Percentiles rank a stretch among this genome's conserved stretches.
Evolutionary conservation across 2,888 invertebrate species (phyloP).

Genomic region (Xestia c-nigrum): DNA sequence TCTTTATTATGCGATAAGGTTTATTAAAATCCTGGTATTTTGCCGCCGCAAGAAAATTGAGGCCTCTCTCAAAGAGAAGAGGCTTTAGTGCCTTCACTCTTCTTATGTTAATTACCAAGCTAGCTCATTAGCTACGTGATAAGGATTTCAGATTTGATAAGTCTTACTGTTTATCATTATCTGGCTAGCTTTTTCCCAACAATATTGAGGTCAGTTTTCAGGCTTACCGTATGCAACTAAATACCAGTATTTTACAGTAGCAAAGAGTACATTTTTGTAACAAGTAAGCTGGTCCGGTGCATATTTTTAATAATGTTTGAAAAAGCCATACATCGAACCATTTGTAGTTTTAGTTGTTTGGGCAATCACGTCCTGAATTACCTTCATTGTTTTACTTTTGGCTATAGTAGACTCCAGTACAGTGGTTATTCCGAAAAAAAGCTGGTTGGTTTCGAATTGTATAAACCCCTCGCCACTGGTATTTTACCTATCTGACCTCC

Average conservation of each 20-base stretch:
- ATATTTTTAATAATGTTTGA: no score
- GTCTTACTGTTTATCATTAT: neutral
- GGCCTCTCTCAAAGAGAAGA: neutral
- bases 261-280: no score
- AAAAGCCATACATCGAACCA: no score
- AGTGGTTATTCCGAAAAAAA: no score
- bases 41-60: neutral
- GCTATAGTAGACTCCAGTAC: no score
- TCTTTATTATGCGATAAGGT: conserved; percentile 5
- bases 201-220: neutral
- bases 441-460: no score
- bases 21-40: neutral
- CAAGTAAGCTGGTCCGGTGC: no score
- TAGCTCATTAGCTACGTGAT: neutral
- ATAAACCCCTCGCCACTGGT: no score
- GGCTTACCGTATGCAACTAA: neutral
- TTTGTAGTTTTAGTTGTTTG: no score
- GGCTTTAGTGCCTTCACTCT: neutral
- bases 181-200: neutral
- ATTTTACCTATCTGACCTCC: no score
- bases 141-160: neutral
- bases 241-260: neutral
- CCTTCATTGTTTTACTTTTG: no score
- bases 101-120: neutral
- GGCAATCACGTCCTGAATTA: no score